Percentiles rank a stretch among this genome's conserved stretches.
These are phyloP conservation scores for Mastacembelus armatus DNA, from an alignment of 2,797 vertebrate species.

Conservation along the genomic window DNA sequence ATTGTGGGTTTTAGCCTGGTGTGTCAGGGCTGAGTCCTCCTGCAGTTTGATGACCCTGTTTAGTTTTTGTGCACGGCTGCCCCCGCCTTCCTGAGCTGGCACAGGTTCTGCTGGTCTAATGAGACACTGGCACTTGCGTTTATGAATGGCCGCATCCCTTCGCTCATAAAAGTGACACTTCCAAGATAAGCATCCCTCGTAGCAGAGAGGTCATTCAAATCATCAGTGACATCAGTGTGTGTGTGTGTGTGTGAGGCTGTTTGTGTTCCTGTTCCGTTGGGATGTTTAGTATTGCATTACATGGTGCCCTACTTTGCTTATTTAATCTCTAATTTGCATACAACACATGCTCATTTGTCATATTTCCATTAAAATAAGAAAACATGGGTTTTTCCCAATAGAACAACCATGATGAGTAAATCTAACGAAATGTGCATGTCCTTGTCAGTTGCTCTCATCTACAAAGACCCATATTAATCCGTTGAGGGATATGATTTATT, in stretches of 20 bases:
- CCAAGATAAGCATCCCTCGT: constrained; percentile 53
- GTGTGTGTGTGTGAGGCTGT: constrained; percentile 16
- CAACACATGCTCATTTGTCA: constrained; percentile 41
- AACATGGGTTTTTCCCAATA: constrained; percentile 30
- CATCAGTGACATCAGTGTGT: constrained; percentile 38
- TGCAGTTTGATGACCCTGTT: constrained; percentile 58
- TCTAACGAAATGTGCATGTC: constrained; percentile 34
- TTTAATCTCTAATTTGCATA: constrained; percentile 43
- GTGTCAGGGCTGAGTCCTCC: constrained; percentile 47
- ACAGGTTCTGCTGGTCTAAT: constrained; percentile 45
- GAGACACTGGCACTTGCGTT: constrained; percentile 65
- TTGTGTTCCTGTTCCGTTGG: constrained; percentile 23
- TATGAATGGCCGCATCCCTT: constrained; percentile 60
- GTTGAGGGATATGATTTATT: constrained; percentile 76
- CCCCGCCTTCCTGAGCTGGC: constrained; percentile 51
- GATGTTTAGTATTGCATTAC: constrained; percentile 18
- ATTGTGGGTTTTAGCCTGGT: constrained; percentile 19
- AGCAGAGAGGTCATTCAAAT: constrained; percentile 60
- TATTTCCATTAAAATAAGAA: constrained; percentile 41
- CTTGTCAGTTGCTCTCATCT: constrained; percentile 64
- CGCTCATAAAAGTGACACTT: constrained; percentile 68
- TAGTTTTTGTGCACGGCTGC: constrained; percentile 47
- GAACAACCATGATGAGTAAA: constrained; percentile 21
- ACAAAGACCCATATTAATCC: constrained; percentile 62
- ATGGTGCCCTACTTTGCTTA: constrained; percentile 11